These are phyloP conservation scores for Acleris sparsana DNA, from an alignment of 2,888 invertebrate species.

Conservation along the genomic window DNA sequence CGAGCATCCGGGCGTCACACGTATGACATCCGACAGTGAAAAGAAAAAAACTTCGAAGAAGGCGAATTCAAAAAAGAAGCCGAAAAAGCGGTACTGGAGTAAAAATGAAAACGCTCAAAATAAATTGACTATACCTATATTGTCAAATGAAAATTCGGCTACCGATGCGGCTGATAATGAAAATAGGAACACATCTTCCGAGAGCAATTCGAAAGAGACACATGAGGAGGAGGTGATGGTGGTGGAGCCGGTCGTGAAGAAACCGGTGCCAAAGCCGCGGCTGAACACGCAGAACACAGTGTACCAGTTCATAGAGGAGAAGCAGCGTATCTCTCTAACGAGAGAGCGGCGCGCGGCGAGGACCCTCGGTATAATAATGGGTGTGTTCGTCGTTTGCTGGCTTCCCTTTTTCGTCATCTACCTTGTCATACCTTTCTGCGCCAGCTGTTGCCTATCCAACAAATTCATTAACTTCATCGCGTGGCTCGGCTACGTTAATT, in stretches of 20 bases:
- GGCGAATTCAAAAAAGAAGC: slow-evolving; percentile 73
- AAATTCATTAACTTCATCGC: slow-evolving; percentile 94
- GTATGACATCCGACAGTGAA: slow-evolving; percentile 65
- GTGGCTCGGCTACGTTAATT: slow-evolving; percentile 96
- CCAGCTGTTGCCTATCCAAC: slow-evolving; percentile 90
- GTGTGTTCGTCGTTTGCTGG: slow-evolving; percentile 99
- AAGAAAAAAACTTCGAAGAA: slow-evolving; percentile 68
- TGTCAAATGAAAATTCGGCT: slow-evolving; percentile 76
- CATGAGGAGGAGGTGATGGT: slow-evolving; percentile 69
- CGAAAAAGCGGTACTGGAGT: slow-evolving; percentile 81
- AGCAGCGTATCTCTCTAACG: slow-evolving; percentile 94
- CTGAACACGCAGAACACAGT: slow-evolving; percentile 84
- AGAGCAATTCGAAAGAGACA: slow-evolving; percentile 78
- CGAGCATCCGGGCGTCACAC: slow-evolving; percentile 80
- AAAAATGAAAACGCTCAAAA: slow-evolving; percentile 76
- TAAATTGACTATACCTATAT: slow-evolving; percentile 74
- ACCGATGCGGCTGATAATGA: slow-evolving; percentile 72
- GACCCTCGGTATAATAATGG: slow-evolving; percentile 98
- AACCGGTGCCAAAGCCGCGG: slow-evolving; percentile 59
- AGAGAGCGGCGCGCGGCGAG: slow-evolving; percentile 97
- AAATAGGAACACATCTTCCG: slow-evolving; percentile 73
- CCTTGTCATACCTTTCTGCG: slow-evolving; percentile 94
- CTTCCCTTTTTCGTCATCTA: slow-evolving; percentile 98
- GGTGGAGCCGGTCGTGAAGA: slow-evolving; percentile 56
- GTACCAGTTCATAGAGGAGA: slow-evolving; percentile 94